Base-by-base conservation (phyloP, 2,113 vertebrate genomes). In the Isichthys henryi region DNA sequence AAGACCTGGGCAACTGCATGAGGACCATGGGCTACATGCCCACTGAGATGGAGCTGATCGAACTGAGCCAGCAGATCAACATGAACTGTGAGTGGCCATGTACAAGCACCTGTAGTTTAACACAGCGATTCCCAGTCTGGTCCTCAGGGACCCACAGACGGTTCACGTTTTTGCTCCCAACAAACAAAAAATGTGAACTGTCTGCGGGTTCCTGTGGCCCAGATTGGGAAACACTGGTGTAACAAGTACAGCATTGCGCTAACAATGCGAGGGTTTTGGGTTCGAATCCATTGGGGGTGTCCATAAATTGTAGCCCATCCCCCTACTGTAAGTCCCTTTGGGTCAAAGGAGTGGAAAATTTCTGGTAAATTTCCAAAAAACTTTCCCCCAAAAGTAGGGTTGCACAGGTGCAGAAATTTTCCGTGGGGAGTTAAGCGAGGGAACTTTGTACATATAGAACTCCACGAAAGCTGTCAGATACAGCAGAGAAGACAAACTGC, bases 1-100 rank as follows among this genome's bases (percentile, higher is more conserved):
- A 98, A 92, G 98, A 99, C 93, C 94, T 99, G 94, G 98, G 98
- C 5, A 98, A 99, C 95, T 99, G 98, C 94, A 99, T 99, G 98
- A 96, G 98, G 21, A 99, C 98, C 19, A 99, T 99, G 98, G 98
- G 98, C 70, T 99, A 99, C 95, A 99, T 99, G 98, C 98, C 98
- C 39, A 99, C 98, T 0, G 98, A 99, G 95, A 99, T 99, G 98
- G 98, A 99, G 94, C 95, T 99, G 35, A 99, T 99, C 0, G 98
- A 99, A 90, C 95, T 99, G 27, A 99, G 98, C 89, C 98, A 99
- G 95, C 98, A 99, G 94, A 98, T 99, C 95, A 99, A 99, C 96
- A 99, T 99, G 98, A 99, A 99, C 93, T 0, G 98, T 99, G 94
- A 97, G 97, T 95, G 53, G 86, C 62, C 17, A 56, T n/a, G 50